Base-by-base conservation (phyloP, 2,888 invertebrate genomes). In the Chrysomela aeneicollis region DNA sequence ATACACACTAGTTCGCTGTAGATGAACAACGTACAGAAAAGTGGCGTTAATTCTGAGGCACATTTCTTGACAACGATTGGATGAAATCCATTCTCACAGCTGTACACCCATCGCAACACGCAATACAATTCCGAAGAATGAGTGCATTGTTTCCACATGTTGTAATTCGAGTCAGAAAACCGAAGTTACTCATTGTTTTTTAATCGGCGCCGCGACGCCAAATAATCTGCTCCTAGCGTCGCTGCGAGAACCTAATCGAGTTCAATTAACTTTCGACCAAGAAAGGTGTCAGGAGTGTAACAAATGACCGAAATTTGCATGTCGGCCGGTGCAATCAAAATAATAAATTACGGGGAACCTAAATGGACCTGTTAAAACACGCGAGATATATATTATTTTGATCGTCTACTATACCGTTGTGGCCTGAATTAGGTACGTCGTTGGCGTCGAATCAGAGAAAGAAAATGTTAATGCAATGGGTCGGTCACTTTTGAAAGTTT, bases 351-450 rank as follows among this genome's bases (percentile, higher is more conserved):
- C 64, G 49, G 49, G 54, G 35, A 15, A 15, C 50, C 50, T 60
- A 57, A 64, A 64, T 64, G 64, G 54, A 64, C 64, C 60, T 55
- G 64, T 64, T 64, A 57, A 64, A 55, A 51, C 64, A 64, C 64
- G 64, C 64, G 49, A 64, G 64, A 64, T 64, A 64, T 57, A 60
- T 64, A 64, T 64, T 64, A 64, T 60, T 51, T 17, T 55, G 10
- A 60, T 60, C 60, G 51, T 52, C 52, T 46, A 42, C 42, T 60
- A 37, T 50, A 3, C 2, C 22, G 26, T 51, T 50, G 55, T 55
- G 50, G 54, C 55, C 59, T 22, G 15, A 64, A 64, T 64, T 64
- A n/a, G n/a, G n/a, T n/a, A 64, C 59, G 15, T 19, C 12, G 42
- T 3, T 9, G 32, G 12, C 3, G 1, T 42, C 15, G n/a, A 42